phyloP scores from a whole-genome alignment of 2,888 invertebrate species.

The Papilio gigon region DNA sequence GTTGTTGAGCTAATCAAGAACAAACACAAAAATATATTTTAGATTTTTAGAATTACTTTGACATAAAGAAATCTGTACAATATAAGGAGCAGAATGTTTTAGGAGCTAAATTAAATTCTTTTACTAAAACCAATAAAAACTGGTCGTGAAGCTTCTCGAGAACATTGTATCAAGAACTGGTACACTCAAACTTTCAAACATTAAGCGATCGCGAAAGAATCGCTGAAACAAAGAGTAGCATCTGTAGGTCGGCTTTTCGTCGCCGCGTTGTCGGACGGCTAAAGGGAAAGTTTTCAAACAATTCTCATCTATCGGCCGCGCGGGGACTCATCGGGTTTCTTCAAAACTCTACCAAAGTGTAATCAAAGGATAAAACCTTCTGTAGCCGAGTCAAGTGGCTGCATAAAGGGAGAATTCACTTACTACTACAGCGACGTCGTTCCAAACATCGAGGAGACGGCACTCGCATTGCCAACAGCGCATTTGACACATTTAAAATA shows the following conservation, averaged over 20 bases:
- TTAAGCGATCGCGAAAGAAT: conserved; percentile 26
- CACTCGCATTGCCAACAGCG: conserved; percentile 47
- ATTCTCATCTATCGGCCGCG: conserved; percentile 59
- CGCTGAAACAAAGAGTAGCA: conserved; percentile 12
- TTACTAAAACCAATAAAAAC: conserved; percentile 16
- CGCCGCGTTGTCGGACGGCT: conserved; percentile 43
- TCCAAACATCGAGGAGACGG: conserved; percentile 67
- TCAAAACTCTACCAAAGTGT: conserved; percentile 61
- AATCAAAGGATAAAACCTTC: conserved; percentile 75
- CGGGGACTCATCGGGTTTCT: conserved; percentile 58
- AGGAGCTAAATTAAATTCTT: conserved; percentile 3
- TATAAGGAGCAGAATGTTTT: neutral
- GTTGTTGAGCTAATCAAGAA: no score
- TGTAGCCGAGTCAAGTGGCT: conserved; percentile 70
- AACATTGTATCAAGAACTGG: conserved; percentile 17
- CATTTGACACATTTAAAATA: conserved; percentile 45
- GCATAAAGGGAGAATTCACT: conserved; percentile 78
- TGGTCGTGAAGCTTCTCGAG: conserved; percentile 16
- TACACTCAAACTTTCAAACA: conserved; percentile 23
- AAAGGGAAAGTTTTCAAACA: conserved; percentile 61
- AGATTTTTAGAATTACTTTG: no score
- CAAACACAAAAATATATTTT: no score
- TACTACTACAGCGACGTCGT: conserved; percentile 70
- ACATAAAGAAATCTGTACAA: neutral
- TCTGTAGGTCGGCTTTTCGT: conserved; percentile 28